phyloP scores from a whole-genome alignment of 2,113 vertebrate species.

The Phrynosoma blainvillii region DNA sequence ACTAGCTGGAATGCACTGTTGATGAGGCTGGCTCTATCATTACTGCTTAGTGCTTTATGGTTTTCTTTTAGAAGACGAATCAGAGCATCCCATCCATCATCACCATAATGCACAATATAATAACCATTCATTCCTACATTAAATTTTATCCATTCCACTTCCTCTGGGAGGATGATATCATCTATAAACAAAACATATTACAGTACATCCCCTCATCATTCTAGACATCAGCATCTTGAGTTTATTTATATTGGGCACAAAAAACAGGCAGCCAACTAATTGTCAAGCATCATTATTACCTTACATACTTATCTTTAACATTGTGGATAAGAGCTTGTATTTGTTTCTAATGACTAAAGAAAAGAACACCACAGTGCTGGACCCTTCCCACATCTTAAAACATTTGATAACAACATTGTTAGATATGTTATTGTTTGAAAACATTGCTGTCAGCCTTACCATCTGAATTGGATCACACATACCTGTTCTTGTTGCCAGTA shows the following conservation, averaged over 20 bases:
- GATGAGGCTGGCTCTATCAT: constrained; percentile 88
- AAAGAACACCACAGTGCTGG: accelerated
- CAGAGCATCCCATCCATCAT: constrained; percentile 83
- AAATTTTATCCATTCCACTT: constrained; percentile 92
- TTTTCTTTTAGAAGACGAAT: constrained; percentile 79
- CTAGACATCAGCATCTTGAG: neutral
- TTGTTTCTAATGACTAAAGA: neutral
- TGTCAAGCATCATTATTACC: neutral
- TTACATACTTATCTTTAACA: neutral
- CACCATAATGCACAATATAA: constrained; percentile 91
- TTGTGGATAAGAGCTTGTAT: neutral
- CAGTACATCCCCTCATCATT: constrained; percentile 9
- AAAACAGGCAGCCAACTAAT: too few relatives aligned
- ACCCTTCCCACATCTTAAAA: neutral
- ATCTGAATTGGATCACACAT: constrained; percentile 24
- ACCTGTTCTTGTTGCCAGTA: constrained; percentile 76
- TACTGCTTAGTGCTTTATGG: constrained; percentile 83
- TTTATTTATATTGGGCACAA: constrained; percentile 15
- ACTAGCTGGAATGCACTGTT: constrained; percentile 90
- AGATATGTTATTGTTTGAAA: neutral
- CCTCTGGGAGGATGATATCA: constrained; percentile 82
- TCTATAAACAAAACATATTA: constrained; percentile 74
- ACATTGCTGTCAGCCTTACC: neutral
- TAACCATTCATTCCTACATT: constrained; percentile 91
- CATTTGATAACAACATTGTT: neutral